Conservation (phyloP, 2,888 invertebrate species). For the Balanococcus diminutus region DNA sequence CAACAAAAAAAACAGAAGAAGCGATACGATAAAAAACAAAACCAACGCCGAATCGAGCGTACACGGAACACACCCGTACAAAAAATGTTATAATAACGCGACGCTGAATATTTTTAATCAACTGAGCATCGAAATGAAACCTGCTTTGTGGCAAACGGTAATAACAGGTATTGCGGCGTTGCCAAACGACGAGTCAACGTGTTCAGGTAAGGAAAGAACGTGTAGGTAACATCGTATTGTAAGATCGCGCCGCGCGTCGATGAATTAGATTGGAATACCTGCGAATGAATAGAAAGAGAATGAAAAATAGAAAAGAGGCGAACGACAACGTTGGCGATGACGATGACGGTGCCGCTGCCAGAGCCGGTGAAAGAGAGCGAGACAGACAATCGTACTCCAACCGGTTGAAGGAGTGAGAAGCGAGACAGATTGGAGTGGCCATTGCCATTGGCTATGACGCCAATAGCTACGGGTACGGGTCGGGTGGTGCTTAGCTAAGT, state of each 20-base stretch:
- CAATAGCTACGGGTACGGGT: no score
- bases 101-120: constrained; percentile 24
- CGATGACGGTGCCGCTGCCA: no score
- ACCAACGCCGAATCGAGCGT: not conserved
- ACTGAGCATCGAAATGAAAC: constrained; percentile 44
- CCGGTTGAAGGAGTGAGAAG: no score
- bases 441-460: no score
- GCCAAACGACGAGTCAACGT: constrained; percentile 8
- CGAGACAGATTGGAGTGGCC: no score
- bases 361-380: not conserved
- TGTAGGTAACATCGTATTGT: not conserved
- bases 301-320: no score
- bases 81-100: not conserved
- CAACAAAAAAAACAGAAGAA: not conserved
- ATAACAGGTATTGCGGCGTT: constrained; percentile 50
- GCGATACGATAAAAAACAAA: no score
- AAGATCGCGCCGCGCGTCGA: not conserved
- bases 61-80: constrained; percentile 9
- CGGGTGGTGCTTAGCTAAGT: no score
- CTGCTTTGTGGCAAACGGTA: constrained; percentile 53
- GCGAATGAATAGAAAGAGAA: not conserved
- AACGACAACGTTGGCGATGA: no score
- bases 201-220: not conserved
- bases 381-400: not conserved
- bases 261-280: no score